phyloP scores from a whole-genome alignment of 2,888 invertebrate species.

The Andrena camellia region DNA sequence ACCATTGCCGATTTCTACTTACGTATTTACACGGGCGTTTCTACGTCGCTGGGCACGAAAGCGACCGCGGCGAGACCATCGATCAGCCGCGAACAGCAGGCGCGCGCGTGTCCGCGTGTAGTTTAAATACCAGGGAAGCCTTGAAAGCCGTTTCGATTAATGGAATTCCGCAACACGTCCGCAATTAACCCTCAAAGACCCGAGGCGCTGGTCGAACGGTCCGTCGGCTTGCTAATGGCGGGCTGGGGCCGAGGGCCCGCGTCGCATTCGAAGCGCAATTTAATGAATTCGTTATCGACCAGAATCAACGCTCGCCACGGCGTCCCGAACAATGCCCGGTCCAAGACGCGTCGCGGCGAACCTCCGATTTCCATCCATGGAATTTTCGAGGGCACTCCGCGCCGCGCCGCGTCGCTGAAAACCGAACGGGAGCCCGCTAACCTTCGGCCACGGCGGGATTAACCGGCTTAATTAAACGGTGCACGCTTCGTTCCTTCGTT shows the following conservation, averaged over 20 bases:
- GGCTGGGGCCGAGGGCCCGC: conserved; percentile 54
- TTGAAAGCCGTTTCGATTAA: conserved; percentile 76
- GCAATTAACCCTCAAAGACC: conserved; percentile 77
- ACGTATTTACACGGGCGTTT: conserved; percentile 43
- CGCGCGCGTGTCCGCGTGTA: conserved; percentile 55
- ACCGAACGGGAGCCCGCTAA: not conserved
- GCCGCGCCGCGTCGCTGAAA: not conserved
- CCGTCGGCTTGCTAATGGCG: conserved; percentile 71
- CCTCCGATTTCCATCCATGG: not conserved
- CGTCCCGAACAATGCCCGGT: not conserved
- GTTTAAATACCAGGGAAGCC: conserved; percentile 73
- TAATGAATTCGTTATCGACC: conserved; percentile 74
- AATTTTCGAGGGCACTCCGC: conserved; percentile 6
- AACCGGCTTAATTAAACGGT: not conserved
- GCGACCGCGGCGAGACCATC: conserved; percentile 54
- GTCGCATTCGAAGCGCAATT: conserved; percentile 73
- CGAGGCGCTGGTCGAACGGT: conserved; percentile 71
- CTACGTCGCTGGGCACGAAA: conserved; percentile 48
- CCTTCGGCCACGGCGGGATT: not conserved
- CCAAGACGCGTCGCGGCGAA: conserved; percentile 18
- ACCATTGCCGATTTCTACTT: conserved; percentile 49
- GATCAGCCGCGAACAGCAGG: conserved; percentile 62
- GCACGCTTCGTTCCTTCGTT: not conserved
- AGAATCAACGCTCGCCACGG: conserved; percentile 58
- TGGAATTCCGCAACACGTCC: conserved; percentile 76